Evolutionary conservation across 1,140 invertebrate genomes (phyloP).

Genomic region (Lutraria rhynchaena): DNA sequence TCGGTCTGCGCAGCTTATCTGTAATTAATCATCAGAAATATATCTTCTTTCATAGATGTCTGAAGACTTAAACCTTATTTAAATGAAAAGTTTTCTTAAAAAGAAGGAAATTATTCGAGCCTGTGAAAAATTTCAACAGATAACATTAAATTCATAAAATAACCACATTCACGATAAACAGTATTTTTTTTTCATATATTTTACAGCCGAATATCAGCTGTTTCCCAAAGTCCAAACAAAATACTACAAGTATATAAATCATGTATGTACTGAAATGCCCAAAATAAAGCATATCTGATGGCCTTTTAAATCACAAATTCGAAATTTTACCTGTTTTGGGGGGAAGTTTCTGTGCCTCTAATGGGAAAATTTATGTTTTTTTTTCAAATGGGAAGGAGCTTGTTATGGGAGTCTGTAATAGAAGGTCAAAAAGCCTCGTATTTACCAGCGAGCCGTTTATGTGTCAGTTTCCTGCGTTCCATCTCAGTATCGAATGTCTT

Average conservation of each 20-base stretch:
- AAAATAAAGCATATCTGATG: too few species aligned
- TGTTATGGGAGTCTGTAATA: too few species aligned
- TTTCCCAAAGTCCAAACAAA: neutral
- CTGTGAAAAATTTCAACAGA: neutral
- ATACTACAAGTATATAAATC: too few species aligned
- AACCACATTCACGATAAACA: neutral
- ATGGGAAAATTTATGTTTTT: too few species aligned
- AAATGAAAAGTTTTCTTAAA: neutral
- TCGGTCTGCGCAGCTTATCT: neutral
- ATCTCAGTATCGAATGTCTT: neutral
- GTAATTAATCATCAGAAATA: neutral
- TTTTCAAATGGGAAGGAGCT: too few species aligned
- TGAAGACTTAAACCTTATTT: neutral
- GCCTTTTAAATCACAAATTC: too few species aligned
- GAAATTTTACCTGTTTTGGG: too few species aligned
- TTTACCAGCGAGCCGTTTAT: slow-evolving; percentile 15
- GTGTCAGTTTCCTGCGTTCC: neutral
- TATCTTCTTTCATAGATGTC: neutral
- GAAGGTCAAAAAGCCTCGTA: too few species aligned
- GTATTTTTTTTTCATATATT: too few species aligned
- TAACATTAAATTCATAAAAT: neutral
- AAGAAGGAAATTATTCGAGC: neutral
- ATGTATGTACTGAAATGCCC: too few species aligned
- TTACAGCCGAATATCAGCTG: too few species aligned
- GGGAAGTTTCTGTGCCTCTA: too few species aligned